These are phyloP conservation scores for Lepus townsendii DNA, from an alignment of 2,797 vertebrate species.

Conservation along the genomic window DNA sequence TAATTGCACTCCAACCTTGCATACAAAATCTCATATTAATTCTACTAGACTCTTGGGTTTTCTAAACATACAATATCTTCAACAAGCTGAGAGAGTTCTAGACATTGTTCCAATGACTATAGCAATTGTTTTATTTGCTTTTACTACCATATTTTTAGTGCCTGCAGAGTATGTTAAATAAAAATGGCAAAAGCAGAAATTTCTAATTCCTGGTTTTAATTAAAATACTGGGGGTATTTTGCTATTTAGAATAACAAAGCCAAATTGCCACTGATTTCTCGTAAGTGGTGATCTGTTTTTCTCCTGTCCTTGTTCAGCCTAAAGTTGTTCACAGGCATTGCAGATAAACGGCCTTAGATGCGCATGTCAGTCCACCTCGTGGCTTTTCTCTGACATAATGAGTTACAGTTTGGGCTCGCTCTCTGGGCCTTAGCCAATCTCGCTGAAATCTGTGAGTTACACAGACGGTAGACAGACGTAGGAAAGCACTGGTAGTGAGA, in stretches of 20 bases:
- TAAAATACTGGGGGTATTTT: slow-evolving; percentile 29
- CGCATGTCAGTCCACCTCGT: not conserved
- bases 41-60: not conserved
- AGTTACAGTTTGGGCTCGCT: too few relatives aligned
- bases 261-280: not conserved
- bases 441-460: not conserved
- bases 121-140: not conserved
- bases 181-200: not conserved
- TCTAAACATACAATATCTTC: not conserved
- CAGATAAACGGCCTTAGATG: not conserved
- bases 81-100: not conserved
- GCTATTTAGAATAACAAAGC: not conserved
- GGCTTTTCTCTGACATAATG: not conserved
- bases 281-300: not conserved
- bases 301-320: not conserved
- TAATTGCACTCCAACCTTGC: not conserved
- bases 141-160: not conserved
- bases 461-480: not conserved
- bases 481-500: not conserved
- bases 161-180: not conserved
- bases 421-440: not conserved
- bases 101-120: not conserved
- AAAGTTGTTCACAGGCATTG: not conserved
- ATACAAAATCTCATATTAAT: not conserved
- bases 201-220: slow-evolving; percentile 27